Base-by-base conservation (phyloP, 2,113 vertebrate species). In the Xiphophorus couchianus region DNA sequence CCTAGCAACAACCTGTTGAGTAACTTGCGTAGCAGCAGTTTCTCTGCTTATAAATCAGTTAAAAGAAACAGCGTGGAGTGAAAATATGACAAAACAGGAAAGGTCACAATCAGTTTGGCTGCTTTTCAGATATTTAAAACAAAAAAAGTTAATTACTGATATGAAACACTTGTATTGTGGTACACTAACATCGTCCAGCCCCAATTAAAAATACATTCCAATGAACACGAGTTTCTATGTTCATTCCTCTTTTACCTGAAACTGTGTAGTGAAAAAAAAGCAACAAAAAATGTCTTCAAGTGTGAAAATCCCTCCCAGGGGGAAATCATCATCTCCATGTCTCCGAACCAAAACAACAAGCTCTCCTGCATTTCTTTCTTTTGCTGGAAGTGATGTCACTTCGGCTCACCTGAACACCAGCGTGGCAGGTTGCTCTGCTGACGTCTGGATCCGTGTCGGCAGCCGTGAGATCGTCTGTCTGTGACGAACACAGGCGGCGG, bases 241-340 rank as follows among this genome's bases (percentile, higher is more conserved):
- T 64, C 72, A n/a, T 2, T 58, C 9, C 22, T n/a, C 5, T 25
- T 11, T 76, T 65, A 0, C 5, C 48, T 44, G 22, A 74, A 62
- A 28, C 30, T 0, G n/a, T 80, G 65, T 65, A 11, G 35, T 11
- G 10, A 11, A 2, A 11, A 11, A 3, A 64, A 28, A 74, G 80
- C 80, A 66, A 42, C 65, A 61, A 75, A 82, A 28, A 54, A 79
- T 74, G 71, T 85, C 80, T 77, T 80, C 80, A 87, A 82, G 81
- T 80, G 73, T 74, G 62, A 33, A 84, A 70, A 90, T 84, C 83
- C 80, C 83, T 84, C 86, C 79, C 71, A 82, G 62, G 67, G 60
- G 77, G 84, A 81, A 61, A 81, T 77, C 35, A 81, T 77, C 35
- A 76, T 81, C 74, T 77, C 72, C 74, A 44, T 69, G 69, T 22